phyloP scores from a whole-genome alignment of 2,888 invertebrate genomes.

The Allacma fusca region DNA sequence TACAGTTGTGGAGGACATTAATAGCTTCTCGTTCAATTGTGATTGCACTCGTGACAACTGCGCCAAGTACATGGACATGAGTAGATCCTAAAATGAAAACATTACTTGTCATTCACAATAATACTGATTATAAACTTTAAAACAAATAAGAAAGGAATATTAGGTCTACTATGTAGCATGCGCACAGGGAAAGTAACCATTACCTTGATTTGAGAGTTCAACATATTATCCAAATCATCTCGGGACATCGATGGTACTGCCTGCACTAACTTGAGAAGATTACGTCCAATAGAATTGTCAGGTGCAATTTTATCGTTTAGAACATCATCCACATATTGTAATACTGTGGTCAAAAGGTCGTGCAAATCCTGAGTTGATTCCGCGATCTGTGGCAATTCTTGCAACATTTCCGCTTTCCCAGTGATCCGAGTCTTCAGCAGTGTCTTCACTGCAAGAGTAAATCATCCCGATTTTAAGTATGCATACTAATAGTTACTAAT shows the following conservation, averaged over 20 bases:
- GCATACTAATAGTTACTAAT: constrained; percentile 27
- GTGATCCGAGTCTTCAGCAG: constrained; percentile 81
- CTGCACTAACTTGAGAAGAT: constrained; percentile 87
- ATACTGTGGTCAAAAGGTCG: constrained; percentile 75
- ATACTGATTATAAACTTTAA: too few relatives aligned
- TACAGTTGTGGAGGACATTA: constrained; percentile 56
- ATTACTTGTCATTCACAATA: too few relatives aligned
- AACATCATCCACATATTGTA: constrained; percentile 91
- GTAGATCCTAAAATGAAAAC: constrained; percentile 82
- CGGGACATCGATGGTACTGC: constrained; percentile 89
- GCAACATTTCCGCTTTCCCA: constrained; percentile 74
- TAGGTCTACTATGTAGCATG: background rate
- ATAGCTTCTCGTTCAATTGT: constrained; percentile 92
- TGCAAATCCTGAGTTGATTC: constrained; percentile 84
- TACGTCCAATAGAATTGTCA: constrained; percentile 89
- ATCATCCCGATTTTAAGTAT: constrained; percentile 26
- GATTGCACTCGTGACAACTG: constrained; percentile 96
- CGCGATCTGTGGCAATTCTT: constrained; percentile 79
- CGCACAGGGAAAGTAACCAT: background rate
- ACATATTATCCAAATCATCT: constrained; percentile 92
- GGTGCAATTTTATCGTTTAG: constrained; percentile 76
- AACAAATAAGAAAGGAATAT: too few relatives aligned
- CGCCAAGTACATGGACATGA: constrained; percentile 96
- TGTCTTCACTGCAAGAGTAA: constrained; percentile 70
- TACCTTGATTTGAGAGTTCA: constrained; percentile 92